Evolutionary conservation across 2,797 vertebrate genomes (phyloP).

Genomic region (Mormyrops attenuatus): DNA sequence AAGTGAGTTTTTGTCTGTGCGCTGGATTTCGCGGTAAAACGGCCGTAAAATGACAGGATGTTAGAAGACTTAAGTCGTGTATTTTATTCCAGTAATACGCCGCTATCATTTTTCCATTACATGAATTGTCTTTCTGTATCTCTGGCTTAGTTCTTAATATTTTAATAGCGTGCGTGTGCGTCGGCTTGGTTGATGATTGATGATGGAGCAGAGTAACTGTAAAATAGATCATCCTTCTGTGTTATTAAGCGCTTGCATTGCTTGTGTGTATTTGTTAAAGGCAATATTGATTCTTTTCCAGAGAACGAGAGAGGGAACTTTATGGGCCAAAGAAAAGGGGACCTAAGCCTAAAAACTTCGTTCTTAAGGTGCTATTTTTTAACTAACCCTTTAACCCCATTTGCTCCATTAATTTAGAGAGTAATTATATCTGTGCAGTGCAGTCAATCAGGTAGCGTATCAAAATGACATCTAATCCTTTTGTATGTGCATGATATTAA

Average conservation of each 20-base stretch:
- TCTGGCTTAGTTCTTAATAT: background rate
- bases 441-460: background rate
- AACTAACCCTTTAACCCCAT: background rate
- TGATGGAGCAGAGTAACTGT: background rate
- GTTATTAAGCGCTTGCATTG: background rate
- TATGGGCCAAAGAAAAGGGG: constrained; percentile 83
- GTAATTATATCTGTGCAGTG: background rate
- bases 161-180: background rate
- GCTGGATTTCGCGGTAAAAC: background rate
- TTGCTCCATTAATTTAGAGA: background rate
- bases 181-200: background rate
- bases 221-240: background rate
- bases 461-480: background rate
- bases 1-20: constrained; percentile 57
- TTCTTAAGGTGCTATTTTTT: constrained; percentile 69
- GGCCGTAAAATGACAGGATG: background rate
- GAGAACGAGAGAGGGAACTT: constrained; percentile 77
- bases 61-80: background rate
- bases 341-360: constrained; percentile 81
- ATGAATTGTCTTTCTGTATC: background rate
- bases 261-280: background rate
- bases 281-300: constrained; percentile 38
- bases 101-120: background rate
- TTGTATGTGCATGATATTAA: background rate
- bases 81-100: background rate